phyloP scores from a whole-genome alignment of 2,113 vertebrate genomes.

The Corapipo altera region DNA sequence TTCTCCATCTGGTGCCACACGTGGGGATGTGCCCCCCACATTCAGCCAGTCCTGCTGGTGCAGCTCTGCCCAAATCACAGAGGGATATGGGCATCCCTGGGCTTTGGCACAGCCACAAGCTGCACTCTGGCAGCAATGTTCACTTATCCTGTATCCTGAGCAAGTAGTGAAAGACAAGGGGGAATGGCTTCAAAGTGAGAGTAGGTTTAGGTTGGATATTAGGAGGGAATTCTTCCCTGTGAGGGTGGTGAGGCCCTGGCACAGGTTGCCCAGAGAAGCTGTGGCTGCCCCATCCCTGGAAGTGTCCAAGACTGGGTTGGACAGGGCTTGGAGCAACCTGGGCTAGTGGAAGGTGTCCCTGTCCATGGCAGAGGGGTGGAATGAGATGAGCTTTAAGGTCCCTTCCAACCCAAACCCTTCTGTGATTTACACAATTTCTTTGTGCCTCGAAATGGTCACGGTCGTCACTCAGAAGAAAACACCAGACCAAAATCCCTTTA shows the following conservation, averaged over 20 bases:
- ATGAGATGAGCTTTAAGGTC: neutral
- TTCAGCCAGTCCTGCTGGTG: neutral
- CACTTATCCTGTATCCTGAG: neutral
- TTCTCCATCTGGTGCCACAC: neutral
- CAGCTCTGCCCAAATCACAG: neutral
- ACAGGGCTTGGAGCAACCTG: fast-evolving
- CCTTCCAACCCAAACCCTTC: neutral
- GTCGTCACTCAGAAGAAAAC: neutral
- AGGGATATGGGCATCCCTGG: too few relatives aligned
- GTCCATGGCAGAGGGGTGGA: fast-evolving
- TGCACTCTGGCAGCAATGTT: neutral
- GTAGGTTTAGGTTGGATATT: neutral
- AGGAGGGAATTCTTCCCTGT: fast-evolving
- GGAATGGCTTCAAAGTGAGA: neutral
- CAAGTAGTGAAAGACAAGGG: neutral
- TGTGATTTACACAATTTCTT: neutral
- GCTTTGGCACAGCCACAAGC: neutral
- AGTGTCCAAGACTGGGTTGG: neutral
- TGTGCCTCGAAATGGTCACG: neutral
- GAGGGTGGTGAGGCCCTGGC: neutral
- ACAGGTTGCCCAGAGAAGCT: neutral
- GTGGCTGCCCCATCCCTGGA: neutral
- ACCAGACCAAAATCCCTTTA: fast-evolving
- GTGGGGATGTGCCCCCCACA: neutral
- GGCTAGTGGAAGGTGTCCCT: neutral